A percentile compares a stretch with the other conserved stretches of the same genome.
These are phyloP conservation scores for Verasper variegatus DNA, from an alignment of 2,113 vertebrate genomes.

Conservation along the genomic window DNA sequence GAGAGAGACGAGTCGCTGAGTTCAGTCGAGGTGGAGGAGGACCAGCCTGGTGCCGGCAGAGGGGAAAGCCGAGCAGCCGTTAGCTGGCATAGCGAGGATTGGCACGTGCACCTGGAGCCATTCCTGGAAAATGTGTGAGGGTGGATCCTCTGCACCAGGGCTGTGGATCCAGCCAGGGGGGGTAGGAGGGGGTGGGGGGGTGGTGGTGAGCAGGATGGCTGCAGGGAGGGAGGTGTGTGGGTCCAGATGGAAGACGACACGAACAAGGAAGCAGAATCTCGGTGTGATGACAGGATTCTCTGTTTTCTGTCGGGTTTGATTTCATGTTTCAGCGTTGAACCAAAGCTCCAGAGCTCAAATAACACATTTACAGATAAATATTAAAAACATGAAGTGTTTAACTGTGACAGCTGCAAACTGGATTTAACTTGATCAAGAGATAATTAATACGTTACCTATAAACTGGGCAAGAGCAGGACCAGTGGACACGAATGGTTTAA, in stretches of 20 bases:
- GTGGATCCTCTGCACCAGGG: constrained; percentile 27
- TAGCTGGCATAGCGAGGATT: constrained; percentile 49
- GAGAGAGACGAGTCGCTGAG: constrained; percentile 20
- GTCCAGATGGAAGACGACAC: constrained; percentile 62
- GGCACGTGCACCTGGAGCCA: constrained; percentile 42
- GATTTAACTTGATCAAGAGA: no score
- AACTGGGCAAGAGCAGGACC: no score
- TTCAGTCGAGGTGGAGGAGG: constrained; percentile 3
- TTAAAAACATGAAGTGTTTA: constrained; percentile 47
- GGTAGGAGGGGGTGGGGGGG: no score
- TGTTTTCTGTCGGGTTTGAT: constrained; percentile 4
- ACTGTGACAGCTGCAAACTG: constrained; percentile 32
- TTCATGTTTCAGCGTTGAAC: constrained; percentile 24
- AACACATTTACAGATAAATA: constrained; percentile 47
- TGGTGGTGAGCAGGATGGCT: not conserved
- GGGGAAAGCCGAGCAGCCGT: constrained; percentile 49
- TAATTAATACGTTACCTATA: no score
- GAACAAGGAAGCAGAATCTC: constrained; percentile 33
- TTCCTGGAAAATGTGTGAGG: constrained; percentile 65
- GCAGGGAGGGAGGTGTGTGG: not conserved
- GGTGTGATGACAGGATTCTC: constrained; percentile 16
- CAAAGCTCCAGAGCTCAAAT: constrained; percentile 26
- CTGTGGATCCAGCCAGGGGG: constrained; percentile 33
- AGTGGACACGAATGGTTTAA: no score
- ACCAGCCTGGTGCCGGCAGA: constrained; percentile 42